phyloP scores from a whole-genome alignment of 2,888 invertebrate species.

The Ectemnius continuus region DNA sequence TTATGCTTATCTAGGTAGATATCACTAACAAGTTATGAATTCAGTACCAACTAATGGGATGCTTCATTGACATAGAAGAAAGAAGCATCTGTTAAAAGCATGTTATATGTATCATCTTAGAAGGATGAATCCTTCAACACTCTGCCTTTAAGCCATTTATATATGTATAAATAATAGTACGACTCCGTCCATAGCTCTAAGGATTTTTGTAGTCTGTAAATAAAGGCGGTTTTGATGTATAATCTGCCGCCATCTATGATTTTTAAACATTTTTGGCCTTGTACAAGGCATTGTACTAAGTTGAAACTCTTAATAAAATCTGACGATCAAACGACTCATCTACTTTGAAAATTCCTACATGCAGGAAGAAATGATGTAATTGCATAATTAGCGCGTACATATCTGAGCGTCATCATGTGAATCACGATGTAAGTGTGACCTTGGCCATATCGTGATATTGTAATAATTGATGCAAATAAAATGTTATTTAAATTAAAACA shows the following conservation, averaged over 20 bases:
- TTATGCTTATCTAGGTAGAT: conserved; percentile 17
- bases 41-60: background rate
- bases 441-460: too few relatives aligned
- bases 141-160: conserved; percentile 26
- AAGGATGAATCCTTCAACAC: conserved; percentile 19
- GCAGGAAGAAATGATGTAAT: too few relatives aligned
- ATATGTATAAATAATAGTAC: conserved; percentile 25
- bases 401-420: too few relatives aligned
- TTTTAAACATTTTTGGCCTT: too few relatives aligned
- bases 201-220: conserved; percentile 58
- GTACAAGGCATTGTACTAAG: too few relatives aligned
- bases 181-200: conserved; percentile 65
- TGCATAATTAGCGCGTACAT: too few relatives aligned
- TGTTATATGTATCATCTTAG: conserved; percentile 19
- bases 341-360: too few relatives aligned
- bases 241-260: conserved; percentile 30
- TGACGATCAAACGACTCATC: too few relatives aligned
- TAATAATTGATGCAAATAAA: too few relatives aligned
- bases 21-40: conserved; percentile 10
- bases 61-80: background rate
- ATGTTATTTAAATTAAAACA: too few relatives aligned
- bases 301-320: too few relatives aligned
- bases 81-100: background rate
- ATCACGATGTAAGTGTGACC: too few relatives aligned
- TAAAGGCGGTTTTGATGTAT: conserved; percentile 50